Evolutionary conservation across 2,113 vertebrate genomes (phyloP), one percentile per base, ranked within the genome.

Genomic region (Phalacrocorax carbo): DNA sequence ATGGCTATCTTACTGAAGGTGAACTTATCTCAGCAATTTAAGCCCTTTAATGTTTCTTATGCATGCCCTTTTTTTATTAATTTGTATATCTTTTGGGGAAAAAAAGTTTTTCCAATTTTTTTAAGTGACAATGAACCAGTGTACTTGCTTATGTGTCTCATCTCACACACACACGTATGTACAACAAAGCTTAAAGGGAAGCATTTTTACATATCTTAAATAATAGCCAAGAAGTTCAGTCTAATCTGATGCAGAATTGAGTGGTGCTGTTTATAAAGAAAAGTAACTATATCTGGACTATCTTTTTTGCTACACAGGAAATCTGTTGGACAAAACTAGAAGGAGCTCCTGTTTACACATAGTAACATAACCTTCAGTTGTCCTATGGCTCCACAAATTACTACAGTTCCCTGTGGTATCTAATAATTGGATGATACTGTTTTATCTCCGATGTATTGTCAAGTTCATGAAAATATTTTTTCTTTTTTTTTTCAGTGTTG

Each of bases 401-500:
- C 11, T 81, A 11, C 0, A 1, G 8, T 60, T 72, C 27, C 36
- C 44, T 38, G 13, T 52, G 34, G 8, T 52, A 27, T 32, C 15
- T 48, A 81, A 87, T 58, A 38, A 61, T 12, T 73, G 25, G 36
- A 65, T 66, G 6, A 4, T 23, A 64, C 11, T 0, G 0, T 42
- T 88, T 79, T 55, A 82, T 51, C 0, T 0, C 32, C 29, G 64
- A 15, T 29, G 6, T 65, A 48, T 36, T 57, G 30, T 51, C 44
- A 91, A 55, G 5, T 1, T 51, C 14, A 36, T 34, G 6, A 42
- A 85, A 87, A 42, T 27, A 29, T 34, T 54, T 88, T 30, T 65
- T 30, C 10, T 38, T 1, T 0, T 0, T 34, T 91, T 66, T 91
- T 69, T 70, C 2, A 0, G 13, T 57, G 27, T 34, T 61, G 54